Conservation (phyloP, 2,888 invertebrate species). For the Ophraella communa region DNA sequence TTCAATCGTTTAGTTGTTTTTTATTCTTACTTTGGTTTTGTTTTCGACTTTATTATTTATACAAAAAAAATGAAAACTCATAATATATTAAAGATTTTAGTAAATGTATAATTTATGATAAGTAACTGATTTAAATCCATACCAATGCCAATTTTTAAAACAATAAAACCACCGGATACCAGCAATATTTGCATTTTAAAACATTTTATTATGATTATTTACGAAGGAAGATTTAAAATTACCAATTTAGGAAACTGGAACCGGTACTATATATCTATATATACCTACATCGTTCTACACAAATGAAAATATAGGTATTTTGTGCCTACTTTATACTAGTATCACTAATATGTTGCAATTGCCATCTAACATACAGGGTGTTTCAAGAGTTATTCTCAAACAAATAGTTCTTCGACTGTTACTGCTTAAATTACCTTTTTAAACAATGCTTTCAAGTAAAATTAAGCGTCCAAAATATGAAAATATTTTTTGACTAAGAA, state of each 20-base stretch:
- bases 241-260: slow-evolving; percentile 39
- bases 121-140: neutral
- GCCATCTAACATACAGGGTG: neutral
- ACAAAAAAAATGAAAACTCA: no score
- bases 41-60: no score
- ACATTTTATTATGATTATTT: slow-evolving; percentile 30
- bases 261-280: slow-evolving; percentile 17
- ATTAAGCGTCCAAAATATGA: no score
- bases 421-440: no score
- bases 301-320: slow-evolving; percentile 30
- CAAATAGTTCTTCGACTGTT: no score
- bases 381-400: neutral
- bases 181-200: slow-evolving; percentile 33
- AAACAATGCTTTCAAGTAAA: no score
- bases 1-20: no score
- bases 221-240: slow-evolving; percentile 31
- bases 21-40: no score
- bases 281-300: slow-evolving; percentile 11
- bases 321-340: slow-evolving; percentile 21
- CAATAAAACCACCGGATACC: slow-evolving; percentile 29
- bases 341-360: slow-evolving; percentile 13
- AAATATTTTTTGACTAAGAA: no score
- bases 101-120: no score
- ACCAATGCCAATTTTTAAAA: neutral
- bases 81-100: no score